Percentiles rank a stretch among this genome's conserved stretches.
Conservation (phyloP, 2,888 invertebrate genomes). For the Danaus chrysippus region DNA sequence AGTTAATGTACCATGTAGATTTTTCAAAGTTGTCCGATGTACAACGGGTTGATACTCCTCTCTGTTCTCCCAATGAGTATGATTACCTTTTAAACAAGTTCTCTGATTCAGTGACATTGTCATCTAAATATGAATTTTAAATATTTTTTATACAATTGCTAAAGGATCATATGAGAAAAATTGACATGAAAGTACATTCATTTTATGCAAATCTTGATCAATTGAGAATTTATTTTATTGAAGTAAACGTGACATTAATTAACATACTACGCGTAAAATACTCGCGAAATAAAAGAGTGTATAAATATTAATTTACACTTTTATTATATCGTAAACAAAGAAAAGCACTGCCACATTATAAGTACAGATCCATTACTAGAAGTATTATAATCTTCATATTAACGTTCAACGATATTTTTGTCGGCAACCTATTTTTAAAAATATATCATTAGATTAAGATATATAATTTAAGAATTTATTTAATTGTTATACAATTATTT, state of each 20-base stretch:
- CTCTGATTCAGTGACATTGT: constrained; percentile 3
- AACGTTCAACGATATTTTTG: background rate
- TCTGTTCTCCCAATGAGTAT: constrained; percentile 88
- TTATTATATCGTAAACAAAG: background rate
- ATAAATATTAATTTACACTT: background rate
- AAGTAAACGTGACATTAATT: too few species aligned
- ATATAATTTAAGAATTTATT: too few species aligned
- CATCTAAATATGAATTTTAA: background rate
- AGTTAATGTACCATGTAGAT: constrained; percentile 89
- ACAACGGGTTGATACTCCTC: constrained; percentile 89
- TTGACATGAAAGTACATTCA: too few species aligned
- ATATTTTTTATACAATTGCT: background rate
- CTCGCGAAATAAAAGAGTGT: background rate
- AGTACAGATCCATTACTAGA: constrained; percentile 4
- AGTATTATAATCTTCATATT: background rate
- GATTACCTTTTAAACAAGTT: constrained; percentile 36
- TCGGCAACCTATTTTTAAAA: background rate
- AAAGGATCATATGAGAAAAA: too few species aligned
- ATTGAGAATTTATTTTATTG: too few species aligned
- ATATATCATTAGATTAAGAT: too few species aligned
- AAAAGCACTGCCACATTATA: constrained; percentile 15
- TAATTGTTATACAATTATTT: too few species aligned
- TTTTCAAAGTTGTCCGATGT: constrained; percentile 93
- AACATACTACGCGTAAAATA: background rate
- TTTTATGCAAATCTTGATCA: too few species aligned